Percentiles rank a stretch among this genome's conserved stretches.
Conservation (phyloP, 2,888 invertebrate species). For the Oligia strigilis region DNA sequence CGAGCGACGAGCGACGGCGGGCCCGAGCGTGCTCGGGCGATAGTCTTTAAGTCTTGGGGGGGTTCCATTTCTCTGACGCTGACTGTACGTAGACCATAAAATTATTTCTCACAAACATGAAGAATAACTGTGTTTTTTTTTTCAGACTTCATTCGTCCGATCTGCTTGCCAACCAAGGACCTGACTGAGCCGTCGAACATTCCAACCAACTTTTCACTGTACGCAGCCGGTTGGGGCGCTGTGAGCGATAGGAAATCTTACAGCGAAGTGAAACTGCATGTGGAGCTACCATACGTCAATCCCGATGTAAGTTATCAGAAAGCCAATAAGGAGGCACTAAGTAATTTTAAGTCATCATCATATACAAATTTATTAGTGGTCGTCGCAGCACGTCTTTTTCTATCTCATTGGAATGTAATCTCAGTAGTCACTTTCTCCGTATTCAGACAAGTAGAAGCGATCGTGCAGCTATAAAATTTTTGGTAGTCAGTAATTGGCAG, state of each 20-base stretch:
- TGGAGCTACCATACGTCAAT: constrained; percentile 68
- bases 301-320: constrained; percentile 19
- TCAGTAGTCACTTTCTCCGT: too few species aligned
- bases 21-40: too few species aligned
- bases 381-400: not conserved
- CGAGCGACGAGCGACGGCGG: too few species aligned
- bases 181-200: constrained; percentile 39
- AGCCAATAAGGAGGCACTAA: not conserved
- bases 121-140: not conserved
- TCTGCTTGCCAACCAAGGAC: constrained; percentile 60
- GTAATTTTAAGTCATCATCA: not conserved
- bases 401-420: not conserved
- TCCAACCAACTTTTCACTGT: constrained; percentile 45
- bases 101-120: not conserved
- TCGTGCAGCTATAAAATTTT: not conserved
- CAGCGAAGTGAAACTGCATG: constrained; percentile 75
- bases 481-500: not conserved
- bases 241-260: constrained; percentile 68
- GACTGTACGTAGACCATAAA: too few species aligned
- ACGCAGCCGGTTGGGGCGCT: constrained; percentile 69
- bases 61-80: too few species aligned
- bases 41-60: too few species aligned
- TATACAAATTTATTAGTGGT: not conserved
- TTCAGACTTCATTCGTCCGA: constrained; percentile 64
- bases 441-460: not conserved